Conservation (phyloP, 2,113 vertebrate species). For the Cacatua alba region DNA sequence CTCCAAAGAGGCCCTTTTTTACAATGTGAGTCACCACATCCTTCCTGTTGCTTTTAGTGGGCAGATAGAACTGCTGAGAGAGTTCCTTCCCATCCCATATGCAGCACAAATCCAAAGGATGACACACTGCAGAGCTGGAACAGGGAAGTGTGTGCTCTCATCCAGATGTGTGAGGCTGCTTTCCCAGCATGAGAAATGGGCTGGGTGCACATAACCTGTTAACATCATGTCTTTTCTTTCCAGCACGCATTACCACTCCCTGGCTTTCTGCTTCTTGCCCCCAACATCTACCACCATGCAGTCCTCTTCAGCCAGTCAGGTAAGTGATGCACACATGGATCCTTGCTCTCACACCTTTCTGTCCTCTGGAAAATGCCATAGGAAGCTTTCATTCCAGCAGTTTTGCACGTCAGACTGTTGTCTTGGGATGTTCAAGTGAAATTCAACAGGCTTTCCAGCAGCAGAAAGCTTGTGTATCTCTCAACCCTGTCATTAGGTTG, state of each 20-base stretch:
- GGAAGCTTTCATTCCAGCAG: background rate
- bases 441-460: background rate
- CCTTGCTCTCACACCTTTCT: background rate
- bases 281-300: conserved; percentile 89
- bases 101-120: background rate
- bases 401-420: rapidly evolving
- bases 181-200: background rate
- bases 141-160: background rate
- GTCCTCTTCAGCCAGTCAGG: conserved; percentile 89
- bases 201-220: background rate
- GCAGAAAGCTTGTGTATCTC: background rate
- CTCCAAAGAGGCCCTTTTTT: conserved; percentile 94
- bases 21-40: conserved; percentile 83
- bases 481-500: background rate
- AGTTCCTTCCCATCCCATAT: background rate
- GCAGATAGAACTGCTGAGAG: background rate
- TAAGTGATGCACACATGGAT: conserved; percentile 69
- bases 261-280: conserved; percentile 91
- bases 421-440: background rate
- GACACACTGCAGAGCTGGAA: background rate
- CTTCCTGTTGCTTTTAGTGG: background rate
- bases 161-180: background rate
- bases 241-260: conserved; percentile 94
- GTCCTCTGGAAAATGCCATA: background rate
- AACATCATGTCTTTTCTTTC: background rate